Evolutionary conservation across 2,888 invertebrate species (phyloP), one percentile per base, ranked within the genome.

Genomic region (Cremastinae sp.): DNA sequence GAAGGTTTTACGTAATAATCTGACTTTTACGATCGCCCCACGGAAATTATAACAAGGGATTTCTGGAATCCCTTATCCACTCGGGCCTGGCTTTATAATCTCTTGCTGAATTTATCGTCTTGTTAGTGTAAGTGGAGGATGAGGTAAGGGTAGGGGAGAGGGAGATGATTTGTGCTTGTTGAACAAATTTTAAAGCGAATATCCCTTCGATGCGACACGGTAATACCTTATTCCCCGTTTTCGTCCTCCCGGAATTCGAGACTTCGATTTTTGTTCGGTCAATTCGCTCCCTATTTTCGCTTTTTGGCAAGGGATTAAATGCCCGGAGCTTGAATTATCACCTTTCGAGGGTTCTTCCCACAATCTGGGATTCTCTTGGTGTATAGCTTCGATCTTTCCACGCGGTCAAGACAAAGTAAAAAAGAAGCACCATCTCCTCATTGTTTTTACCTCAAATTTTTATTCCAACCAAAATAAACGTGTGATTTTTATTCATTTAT

Each of bases 271-370:
- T 66, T 62, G 66, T 53, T 61, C 54, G 53, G 56, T 69, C 49
- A 41, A 43, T 58, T 58, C 41, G n/a, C n/a, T 58, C 49, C 51
- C 9, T 20, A 38, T 38, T 18, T 9, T 41, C 41, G 18, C 64
- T 47, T 14, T 18, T 36, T 34, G 22, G 14, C 18, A 3, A 0
- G 47, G 75, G 75, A 76, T 76, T 76, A 76, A 76, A 72, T 69
- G 56, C 62, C 68, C 49, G 14, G 68, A 72, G 75, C 72, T 71
- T 76, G 75, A 76, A 76, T 76, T 76, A 76, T 76, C 56, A 64
- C 28, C 49, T 10, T 12, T 28, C 47, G 61, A 47, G 70, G 53
- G 28, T 20, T 62, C 68, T 56, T 28, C 41, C 56, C 54, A 20
- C 62, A n/a, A n/a, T 38, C 74, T 9, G 12, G 14, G 34, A 14